phyloP scores from a whole-genome alignment of 35 echinoderm and acorn worm species.

The Nesometra sesokonis region DNA sequence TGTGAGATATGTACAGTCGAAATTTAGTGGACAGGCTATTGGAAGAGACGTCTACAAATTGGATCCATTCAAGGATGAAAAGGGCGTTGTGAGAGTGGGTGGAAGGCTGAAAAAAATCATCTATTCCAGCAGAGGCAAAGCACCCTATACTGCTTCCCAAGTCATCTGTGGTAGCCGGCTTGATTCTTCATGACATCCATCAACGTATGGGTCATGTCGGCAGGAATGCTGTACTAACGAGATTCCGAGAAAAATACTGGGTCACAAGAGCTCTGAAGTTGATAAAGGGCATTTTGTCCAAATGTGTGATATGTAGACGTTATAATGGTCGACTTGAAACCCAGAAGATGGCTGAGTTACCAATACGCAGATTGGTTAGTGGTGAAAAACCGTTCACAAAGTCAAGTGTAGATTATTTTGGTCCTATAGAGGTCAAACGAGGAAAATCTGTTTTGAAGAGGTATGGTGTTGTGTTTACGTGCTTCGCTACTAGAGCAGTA shows the following conservation, averaged over 20 bases:
- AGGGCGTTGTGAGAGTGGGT: conserved; percentile 13
- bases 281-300: conserved; percentile 7
- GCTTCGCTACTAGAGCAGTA: conserved; percentile 29
- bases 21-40: not conserved
- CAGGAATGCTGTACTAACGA: conserved; percentile 11
- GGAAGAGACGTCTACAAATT: not conserved
- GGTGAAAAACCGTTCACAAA: conserved; percentile 37
- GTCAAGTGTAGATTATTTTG: conserved; percentile 42
- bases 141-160: conserved; percentile 24
- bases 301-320: conserved; percentile 9
- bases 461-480: conserved; percentile 27
- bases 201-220: conserved; percentile 8
- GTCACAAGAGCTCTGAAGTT: conserved; percentile 3
- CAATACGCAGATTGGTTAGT: conserved; percentile 3
- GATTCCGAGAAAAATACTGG: conserved; percentile 27
- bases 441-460: conserved; percentile 4
- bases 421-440: conserved; percentile 43
- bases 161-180: not conserved
- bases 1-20: not conserved
- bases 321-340: conserved; percentile 4
- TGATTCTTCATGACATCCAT: conserved; percentile 19
- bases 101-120: conserved; percentile 14
- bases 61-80: not conserved
- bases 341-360: conserved; percentile 38
- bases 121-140: conserved; percentile 16